A percentile compares a stretch with the other conserved stretches of the same genome.
These are phyloP conservation scores for Stichodactyla helianthus DNA, from an alignment of 64 coral and sea anemone species.

Conservation along the genomic window DNA sequence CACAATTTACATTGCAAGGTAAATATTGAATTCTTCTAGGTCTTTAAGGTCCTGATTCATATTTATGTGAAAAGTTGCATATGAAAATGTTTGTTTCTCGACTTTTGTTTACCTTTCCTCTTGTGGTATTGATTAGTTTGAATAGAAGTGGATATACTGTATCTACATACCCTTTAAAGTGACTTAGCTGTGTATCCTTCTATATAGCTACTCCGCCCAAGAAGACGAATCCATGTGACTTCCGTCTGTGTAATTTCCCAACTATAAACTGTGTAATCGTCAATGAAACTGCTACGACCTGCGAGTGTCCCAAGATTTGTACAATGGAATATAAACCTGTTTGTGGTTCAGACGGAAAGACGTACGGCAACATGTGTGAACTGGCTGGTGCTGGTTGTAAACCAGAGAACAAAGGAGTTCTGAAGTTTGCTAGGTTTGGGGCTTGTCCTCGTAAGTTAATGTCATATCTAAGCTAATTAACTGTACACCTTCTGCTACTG, in stretches of 20 bases:
- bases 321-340: slow-evolving; percentile 21
- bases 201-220: not conserved
- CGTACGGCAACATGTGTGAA: slow-evolving; percentile 25
- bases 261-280: not conserved
- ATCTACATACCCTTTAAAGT: too few species aligned
- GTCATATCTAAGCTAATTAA: too few species aligned
- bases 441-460: slow-evolving; percentile 11
- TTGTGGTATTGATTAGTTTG: too few species aligned
- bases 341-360: slow-evolving; percentile 38
- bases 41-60: too few species aligned
- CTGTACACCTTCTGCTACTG: too few species aligned
- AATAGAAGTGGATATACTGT: too few species aligned
- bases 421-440: slow-evolving; percentile 2
- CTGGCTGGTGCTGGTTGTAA: slow-evolving; percentile 25
- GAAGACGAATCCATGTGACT: not conserved
- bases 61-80: too few species aligned
- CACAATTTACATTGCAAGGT: too few species aligned
- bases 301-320: slow-evolving; percentile 20
- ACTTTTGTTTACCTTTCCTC: too few species aligned
- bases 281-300: slow-evolving; percentile 18
- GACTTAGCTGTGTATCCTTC: not conserved
- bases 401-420: slow-evolving; percentile 15
- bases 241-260: not conserved
- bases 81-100: too few species aligned
- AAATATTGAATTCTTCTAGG: too few species aligned